A percentile compares a stretch with the other conserved stretches of the same genome.
Evolutionary conservation across 2,888 invertebrate genomes (phyloP).

Genomic region (Achlya flavicornis): DNA sequence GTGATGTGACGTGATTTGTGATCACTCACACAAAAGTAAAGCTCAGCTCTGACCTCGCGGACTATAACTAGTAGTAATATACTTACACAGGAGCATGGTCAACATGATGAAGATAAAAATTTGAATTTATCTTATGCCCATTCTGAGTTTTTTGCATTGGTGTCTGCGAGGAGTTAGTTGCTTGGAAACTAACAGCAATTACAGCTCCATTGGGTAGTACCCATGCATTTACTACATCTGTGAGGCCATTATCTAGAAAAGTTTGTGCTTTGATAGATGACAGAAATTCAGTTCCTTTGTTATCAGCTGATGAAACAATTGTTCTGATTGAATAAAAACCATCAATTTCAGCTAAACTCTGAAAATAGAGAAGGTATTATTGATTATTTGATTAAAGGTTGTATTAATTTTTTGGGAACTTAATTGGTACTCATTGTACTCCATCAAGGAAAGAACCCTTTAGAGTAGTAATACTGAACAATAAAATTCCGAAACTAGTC

Average conservation of each 20-base stretch:
- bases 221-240: slow-evolving; percentile 91
- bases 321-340: slow-evolving; percentile 90
- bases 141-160: slow-evolving; percentile 28
- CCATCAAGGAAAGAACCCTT: too few relatives aligned
- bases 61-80: too few relatives aligned
- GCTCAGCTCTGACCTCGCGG: too few relatives aligned
- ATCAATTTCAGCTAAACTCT: slow-evolving; percentile 87
- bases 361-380: slow-evolving; percentile 39
- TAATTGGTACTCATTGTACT: too few relatives aligned
- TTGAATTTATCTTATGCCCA: slow-evolving; percentile 86
- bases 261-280: slow-evolving; percentile 92
- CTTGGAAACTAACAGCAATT: slow-evolving; percentile 86
- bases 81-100: slow-evolving; percentile 90
- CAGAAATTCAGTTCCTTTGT: slow-evolving; percentile 86
- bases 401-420: too few relatives aligned
- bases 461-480: too few relatives aligned
- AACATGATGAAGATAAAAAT: slow-evolving; percentile 90
- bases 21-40: too few relatives aligned
- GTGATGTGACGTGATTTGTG: too few relatives aligned
- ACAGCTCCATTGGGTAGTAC: slow-evolving; percentile 91
- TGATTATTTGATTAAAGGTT: not conserved
- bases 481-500: too few relatives aligned
- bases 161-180: slow-evolving; percentile 58
- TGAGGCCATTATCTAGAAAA: slow-evolving; percentile 89
- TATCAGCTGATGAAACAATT: slow-evolving; percentile 87